These are phyloP conservation scores for Cataglyphis albicans DNA, from an alignment of 2,888 invertebrate genomes.

Conservation along the genomic window DNA sequence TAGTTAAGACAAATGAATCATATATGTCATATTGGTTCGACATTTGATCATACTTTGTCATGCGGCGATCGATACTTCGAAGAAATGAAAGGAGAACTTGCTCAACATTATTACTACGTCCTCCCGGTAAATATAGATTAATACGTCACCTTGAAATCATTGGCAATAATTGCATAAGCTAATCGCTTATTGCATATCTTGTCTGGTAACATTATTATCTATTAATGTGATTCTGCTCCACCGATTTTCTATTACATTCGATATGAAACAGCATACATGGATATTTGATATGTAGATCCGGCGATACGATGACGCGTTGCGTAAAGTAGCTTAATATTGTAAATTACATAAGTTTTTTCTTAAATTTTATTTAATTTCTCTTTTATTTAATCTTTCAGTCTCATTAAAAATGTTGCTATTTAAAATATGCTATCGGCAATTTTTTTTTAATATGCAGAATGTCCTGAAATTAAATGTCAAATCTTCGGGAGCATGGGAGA, in stretches of 20 bases:
- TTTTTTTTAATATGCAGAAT: not conserved
- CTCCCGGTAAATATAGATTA: conserved; percentile 41
- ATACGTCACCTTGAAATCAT: conserved; percentile 35
- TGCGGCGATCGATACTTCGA: conserved; percentile 24
- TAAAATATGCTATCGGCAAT: not conserved
- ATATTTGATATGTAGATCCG: not conserved
- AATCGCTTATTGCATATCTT: conserved; percentile 43
- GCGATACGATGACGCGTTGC: not conserved
- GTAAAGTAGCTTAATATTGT: not conserved
- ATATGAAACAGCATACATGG: not conserved
- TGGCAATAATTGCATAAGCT: conserved; percentile 30
- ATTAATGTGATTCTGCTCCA: conserved; percentile 4
- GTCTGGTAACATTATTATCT: conserved; percentile 6
- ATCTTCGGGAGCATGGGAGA: too few species aligned
- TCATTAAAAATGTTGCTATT: not conserved
- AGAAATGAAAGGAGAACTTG: conserved; percentile 42
- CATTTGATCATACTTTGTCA: not conserved
- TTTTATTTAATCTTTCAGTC: not conserved
- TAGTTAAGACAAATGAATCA: not conserved
- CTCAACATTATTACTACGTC: conserved; percentile 33
- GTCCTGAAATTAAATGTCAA: too few species aligned
- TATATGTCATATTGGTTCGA: not conserved
- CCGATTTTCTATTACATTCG: conserved; percentile 15
- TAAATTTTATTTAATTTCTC: not conserved
- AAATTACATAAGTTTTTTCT: not conserved